Evolutionary conservation across 1,140 invertebrate genomes (phyloP), one percentile per base, ranked within the genome.

Genomic region (Anthonomus grandis): DNA sequence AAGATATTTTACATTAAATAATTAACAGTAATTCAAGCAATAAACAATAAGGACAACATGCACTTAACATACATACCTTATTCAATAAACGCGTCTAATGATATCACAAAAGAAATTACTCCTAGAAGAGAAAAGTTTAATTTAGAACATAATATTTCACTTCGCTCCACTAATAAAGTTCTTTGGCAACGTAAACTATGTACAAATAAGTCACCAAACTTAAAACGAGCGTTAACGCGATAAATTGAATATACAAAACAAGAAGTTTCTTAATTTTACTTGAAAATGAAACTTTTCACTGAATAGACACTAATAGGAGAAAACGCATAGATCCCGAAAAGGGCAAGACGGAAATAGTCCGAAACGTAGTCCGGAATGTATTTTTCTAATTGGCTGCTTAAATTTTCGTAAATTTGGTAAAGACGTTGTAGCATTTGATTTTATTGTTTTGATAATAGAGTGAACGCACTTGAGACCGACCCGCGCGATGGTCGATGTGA

Each of bases 181-280:
- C 27, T 19, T 34, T 54, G 37, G 19, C 23, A n/a, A 59, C 27
- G 38, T 59, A 51, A 17, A 63, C 9, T 42, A 63, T 22, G 42
- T 63, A 59, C 51, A 59, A 41, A 36, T 63, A 63, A 42, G 57
- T 59, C 37, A 63, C 57, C 27, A 59, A 13, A 45, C 56, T 53
- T 18, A 62, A 17, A 39, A 55, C 18, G 22, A 37, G 15, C 3
- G 54, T 49, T 17, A 59, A 27, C 10, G 24, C 8, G 13, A 59
- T n/a, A 51, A 54, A 55, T 59, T 55, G 59, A 49, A 17, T 62
- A 62, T 25, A 58, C 24, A 4, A 58, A 27, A n/a, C 51, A 52
- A n/a, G 42, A 62, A 25, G 37, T 59, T 46, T 54, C 31, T 27
- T 24, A 46, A 18, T 51, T 31, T 27, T 15, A 17, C 13, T 17